Evolutionary conservation across 2,888 invertebrate species (phyloP).

Genomic region (Rotaria sp.): DNA sequence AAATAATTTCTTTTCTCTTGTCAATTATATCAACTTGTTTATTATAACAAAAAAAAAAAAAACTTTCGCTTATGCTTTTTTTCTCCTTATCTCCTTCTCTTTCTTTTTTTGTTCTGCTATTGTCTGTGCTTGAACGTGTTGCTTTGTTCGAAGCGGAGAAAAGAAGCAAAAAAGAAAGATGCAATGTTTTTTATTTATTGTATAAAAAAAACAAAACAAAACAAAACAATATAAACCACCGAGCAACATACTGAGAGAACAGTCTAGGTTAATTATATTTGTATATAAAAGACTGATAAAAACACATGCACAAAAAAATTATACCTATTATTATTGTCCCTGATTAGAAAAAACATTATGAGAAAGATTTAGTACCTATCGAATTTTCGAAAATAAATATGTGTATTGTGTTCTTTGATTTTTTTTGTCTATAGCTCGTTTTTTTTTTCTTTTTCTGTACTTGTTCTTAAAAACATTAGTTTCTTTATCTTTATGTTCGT

Average conservation of each 20-base stretch:
- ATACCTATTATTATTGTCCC: background rate
- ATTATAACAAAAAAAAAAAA: background rate
- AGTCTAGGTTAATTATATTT: constrained; percentile 14
- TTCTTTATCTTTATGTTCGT: background rate
- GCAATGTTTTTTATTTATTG: background rate
- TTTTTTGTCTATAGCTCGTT: background rate
- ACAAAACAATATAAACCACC: background rate
- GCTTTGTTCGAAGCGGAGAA: background rate
- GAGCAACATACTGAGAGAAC: background rate
- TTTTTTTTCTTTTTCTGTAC: background rate
- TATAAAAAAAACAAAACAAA: too few species aligned
- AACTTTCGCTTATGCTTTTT: background rate
- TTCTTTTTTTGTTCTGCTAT: background rate
- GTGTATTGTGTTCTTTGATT: background rate
- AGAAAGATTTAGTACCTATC: background rate
- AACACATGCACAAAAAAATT: background rate
- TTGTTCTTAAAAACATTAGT: background rate
- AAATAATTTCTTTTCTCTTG: background rate
- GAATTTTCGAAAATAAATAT: background rate
- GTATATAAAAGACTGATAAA: constrained; percentile 19
- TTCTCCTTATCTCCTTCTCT: background rate
- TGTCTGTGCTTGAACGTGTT: background rate
- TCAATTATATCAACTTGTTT: background rate
- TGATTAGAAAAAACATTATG: background rate
- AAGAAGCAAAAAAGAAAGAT: background rate